Evolutionary conservation across 2,113 vertebrate genomes (phyloP), one percentile per base, ranked within the genome.

Genomic region (Oryzias javanicus): DNA sequence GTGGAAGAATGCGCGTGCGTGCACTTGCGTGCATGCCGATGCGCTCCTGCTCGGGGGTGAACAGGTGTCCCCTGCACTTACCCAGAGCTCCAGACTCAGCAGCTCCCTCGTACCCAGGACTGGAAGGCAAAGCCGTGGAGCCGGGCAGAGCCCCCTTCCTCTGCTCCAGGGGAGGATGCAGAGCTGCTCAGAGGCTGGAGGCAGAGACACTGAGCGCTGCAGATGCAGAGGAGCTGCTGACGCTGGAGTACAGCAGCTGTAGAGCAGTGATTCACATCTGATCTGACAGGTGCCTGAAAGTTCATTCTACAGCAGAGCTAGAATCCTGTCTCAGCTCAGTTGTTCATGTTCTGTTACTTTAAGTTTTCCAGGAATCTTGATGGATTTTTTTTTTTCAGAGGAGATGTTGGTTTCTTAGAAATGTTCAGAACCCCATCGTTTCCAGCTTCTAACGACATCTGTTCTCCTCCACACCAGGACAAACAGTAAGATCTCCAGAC

Each of bases 401-500:
- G 10, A 35, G 1, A 35, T 35, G 35, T 12, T 35, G 35, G 35
- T 35, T 8, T 35, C 35, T 35, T 8, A 35, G 35, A 35, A 35
- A 12, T 35, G 8, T 35, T 35, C 8, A 0, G 10, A 35, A 35
- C 35, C 35, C 10, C 35, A 12, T 35, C 35, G 3, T 35, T 35
- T 35, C 35, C 2, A 8, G 35, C 10, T 35, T 35, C 35, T 35
- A 12, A 35, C 10, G 35, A 35, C 35, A 7, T 41, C 27, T 25
- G 18, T 22, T 15, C 20, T 50, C 15, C 47, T 10, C 14, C 5
- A 46, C 55, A 1, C 58, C 93, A 95, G 94, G 90, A 77, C 93
- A 50, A 92, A 91, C 84, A 92, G 91, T 87, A 94, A 88, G 75
- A 87, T 94, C 69, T 79, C 81, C 67, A 88, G 68, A 27, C 90